Conservation (phyloP, 2,888 invertebrate species). For the Mythimna impura region DNA sequence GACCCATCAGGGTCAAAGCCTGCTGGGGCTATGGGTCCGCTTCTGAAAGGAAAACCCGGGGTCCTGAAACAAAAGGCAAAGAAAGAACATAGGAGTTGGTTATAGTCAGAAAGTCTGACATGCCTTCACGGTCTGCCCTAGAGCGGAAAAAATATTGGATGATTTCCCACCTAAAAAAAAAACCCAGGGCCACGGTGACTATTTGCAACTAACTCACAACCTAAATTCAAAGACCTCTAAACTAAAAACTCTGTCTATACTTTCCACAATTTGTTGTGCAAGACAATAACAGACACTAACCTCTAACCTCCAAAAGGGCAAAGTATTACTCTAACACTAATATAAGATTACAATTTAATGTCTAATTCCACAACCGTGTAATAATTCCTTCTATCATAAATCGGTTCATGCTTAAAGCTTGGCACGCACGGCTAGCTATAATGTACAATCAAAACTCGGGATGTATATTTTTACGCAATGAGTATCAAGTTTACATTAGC, state of each 20-base stretch:
- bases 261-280: conserved; percentile 20
- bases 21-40: no score
- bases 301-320: conserved; percentile 38
- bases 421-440: not conserved
- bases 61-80: no score
- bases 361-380: conserved; percentile 52
- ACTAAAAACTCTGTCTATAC: not conserved
- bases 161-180: no score
- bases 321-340: conserved; percentile 30
- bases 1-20: no score
- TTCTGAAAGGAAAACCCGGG: no score
- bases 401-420: conserved; percentile 21
- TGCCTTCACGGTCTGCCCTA: no score
- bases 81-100: no score
- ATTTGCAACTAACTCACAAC: no score
- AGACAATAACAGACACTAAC: conserved; percentile 24
- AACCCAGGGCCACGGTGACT: no score
- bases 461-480: not conserved
- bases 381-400: conserved; percentile 55
- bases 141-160: no score
- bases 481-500: not conserved
- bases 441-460: not conserved
- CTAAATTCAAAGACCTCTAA: conserved; percentile 4
- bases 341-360: conserved; percentile 30
- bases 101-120: no score